Evolutionary conservation across 2,113 vertebrate species (phyloP).

Genomic region (Pedetes capensis): DNA sequence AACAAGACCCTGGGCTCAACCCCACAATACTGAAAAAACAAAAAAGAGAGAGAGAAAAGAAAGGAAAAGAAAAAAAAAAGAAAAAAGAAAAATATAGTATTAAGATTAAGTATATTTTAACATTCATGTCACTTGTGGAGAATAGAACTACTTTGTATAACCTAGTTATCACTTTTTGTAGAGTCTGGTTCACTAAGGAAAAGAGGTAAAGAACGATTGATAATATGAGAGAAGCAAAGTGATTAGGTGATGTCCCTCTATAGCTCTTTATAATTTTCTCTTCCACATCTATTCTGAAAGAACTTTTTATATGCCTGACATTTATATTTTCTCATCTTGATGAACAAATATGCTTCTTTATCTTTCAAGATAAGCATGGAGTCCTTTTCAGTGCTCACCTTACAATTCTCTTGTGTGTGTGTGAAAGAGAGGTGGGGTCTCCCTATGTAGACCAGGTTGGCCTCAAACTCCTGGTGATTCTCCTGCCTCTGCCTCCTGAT

Average conservation of each 20-base stretch:
- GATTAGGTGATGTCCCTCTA: not conserved
- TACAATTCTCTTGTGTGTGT: no score
- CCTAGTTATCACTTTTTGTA: not conserved
- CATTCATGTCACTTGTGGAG: not conserved
- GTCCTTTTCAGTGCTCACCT: not conserved
- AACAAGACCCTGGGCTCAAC: no score
- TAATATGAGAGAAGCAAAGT: not conserved
- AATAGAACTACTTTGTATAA: not conserved
- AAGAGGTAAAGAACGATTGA: not conserved
- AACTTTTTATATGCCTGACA: not conserved
- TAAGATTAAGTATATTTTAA: not conserved
- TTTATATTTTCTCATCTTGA: not conserved
- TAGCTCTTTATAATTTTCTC: not conserved
- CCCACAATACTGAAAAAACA: no score
- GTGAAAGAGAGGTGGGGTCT: no score
- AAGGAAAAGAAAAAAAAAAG: no score
- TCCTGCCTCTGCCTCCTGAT: no score
- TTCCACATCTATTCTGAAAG: not conserved
- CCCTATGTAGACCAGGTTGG: no score
- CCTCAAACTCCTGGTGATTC: no score
- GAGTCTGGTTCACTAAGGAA: not conserved
- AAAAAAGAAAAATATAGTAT: not conserved
- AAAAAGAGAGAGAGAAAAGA: no score
- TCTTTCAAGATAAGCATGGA: not conserved
- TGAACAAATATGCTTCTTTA: not conserved